Base-by-base conservation (phyloP, 1,140 invertebrate genomes). In the Saccostrea echinata region DNA sequence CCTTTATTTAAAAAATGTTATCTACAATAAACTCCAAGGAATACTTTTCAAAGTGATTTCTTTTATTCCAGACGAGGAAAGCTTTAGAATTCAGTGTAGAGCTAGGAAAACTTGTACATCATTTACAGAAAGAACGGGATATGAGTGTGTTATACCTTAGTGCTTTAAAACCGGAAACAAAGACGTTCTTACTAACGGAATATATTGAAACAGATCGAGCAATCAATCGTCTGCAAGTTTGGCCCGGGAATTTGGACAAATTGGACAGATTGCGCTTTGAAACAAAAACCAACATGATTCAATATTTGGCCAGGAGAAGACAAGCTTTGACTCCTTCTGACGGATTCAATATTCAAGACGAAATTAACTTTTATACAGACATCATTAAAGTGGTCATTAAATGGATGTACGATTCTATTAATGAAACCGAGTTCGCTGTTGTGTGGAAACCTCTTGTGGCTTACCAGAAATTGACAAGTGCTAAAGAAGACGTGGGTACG, bases 401-500 rank as follows among this genome's bases (percentile, higher is more conserved):
- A 33, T 93, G 92, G 92, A 86, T 92, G 85, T 91, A 90, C 55
- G 92, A 91, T 51, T 88, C 91, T 55, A 92, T 93, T 53, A 88
- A 85, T 64, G 91, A 91, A 51, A 89, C 90, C 16, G 91, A 92
- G 64, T 89, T 88, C 81, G 90, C 91, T 51, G 85, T 90, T 0
- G 85, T 92, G n/a, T 93, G 93, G 93, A 92, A 91, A 83, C 86
- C 90, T 18, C 87, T 93, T 12, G 93, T 93, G 4, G 92, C 92
- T 6, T 92, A 93, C 81, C 92, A 92, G 86, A 92, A 93, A 86
- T 88, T 93, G 68, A 90, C 92, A 0, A 90, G 89, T n/a, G 90
- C 87, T 4, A 93, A 93, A 85, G 91, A 93, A 61, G 90, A 93
- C 24, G 81, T 91, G 16, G 93, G 93, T 11, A 89, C 92, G 8